Evolutionary conservation across 2,888 invertebrate genomes (phyloP).

Genomic region (Eilema griseolum): DNA sequence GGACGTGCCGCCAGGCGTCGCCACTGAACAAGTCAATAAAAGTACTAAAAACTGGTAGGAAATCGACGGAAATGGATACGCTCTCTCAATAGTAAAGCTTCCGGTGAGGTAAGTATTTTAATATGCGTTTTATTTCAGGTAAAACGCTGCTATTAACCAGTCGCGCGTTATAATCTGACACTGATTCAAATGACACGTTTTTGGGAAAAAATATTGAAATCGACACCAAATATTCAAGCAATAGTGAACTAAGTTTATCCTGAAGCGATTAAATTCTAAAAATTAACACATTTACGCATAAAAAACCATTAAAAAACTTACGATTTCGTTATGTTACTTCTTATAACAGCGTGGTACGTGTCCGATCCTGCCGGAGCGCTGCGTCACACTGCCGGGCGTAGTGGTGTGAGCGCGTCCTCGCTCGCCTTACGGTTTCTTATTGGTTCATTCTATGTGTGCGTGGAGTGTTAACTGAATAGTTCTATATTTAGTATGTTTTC

Average conservation of each 20-base stretch:
- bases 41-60: too few relatives aligned
- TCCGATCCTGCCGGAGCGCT: background rate
- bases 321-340: background rate
- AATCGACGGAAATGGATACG: too few relatives aligned
- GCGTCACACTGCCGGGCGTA: conserved; percentile 3
- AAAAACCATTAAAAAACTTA: background rate
- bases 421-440: conserved; percentile 1
- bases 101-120: too few relatives aligned
- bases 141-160: conserved; percentile 14
- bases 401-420: conserved; percentile 7
- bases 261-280: background rate
- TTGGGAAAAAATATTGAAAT: conserved; percentile 3
- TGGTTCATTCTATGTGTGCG: conserved; percentile 10
- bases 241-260: too few relatives aligned
- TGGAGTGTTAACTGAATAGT: conserved; percentile 5
- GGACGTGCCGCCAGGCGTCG: too few relatives aligned
- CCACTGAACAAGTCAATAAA: too few relatives aligned
- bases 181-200: background rate
- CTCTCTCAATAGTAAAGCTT: too few relatives aligned
- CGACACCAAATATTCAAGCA: background rate
- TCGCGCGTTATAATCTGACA: background rate
- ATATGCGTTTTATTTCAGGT: too few relatives aligned
- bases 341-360: conserved; percentile 3
- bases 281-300: background rate
- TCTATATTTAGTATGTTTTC: conserved; percentile 4